Evolutionary conservation across 2,888 invertebrate species (phyloP).

Genomic region (Cecidostiba fungosa): DNA sequence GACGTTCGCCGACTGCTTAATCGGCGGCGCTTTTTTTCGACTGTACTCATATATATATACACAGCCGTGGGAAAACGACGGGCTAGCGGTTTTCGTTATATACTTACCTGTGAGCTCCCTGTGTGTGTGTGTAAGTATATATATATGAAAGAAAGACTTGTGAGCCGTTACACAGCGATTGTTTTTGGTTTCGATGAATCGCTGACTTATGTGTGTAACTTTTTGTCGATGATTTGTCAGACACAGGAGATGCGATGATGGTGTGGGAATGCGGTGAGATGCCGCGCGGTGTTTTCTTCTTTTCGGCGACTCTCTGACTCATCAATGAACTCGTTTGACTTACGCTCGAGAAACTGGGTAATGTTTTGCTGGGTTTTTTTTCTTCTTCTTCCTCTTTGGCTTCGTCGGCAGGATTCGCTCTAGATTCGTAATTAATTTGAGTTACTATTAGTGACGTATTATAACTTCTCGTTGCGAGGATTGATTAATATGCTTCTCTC

Average conservation of each 20-base stretch:
- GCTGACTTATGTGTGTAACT: neutral
- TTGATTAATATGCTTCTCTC: too few species aligned
- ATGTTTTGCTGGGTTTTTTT: conserved; percentile 4
- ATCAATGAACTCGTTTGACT: conserved; percentile 7
- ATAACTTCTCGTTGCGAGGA: too few species aligned
- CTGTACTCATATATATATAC: neutral
- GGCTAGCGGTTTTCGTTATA: conserved; percentile 2
- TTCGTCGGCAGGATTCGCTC: neutral
- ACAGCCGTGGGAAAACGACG: conserved; percentile 2
- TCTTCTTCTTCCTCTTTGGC: neutral
- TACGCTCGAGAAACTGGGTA: neutral
- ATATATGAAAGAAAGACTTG: neutral
- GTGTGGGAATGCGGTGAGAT: neutral
- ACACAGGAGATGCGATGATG: neutral
- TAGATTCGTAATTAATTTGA: neutral
- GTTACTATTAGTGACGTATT: too few species aligned
- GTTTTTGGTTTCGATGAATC: conserved; percentile 19
- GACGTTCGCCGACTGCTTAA: conserved; percentile 1
- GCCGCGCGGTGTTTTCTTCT: neutral
- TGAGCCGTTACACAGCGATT: conserved; percentile 1
- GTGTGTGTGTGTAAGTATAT: neutral
- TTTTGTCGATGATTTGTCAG: neutral
- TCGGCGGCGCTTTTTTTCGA: neutral
- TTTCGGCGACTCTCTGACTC: conserved; percentile 15
- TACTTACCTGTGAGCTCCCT: neutral